A percentile compares a stretch with the other conserved stretches of the same genome.
Conservation (phyloP, 2,888 invertebrate species). For the Machimus rusticus region DNA sequence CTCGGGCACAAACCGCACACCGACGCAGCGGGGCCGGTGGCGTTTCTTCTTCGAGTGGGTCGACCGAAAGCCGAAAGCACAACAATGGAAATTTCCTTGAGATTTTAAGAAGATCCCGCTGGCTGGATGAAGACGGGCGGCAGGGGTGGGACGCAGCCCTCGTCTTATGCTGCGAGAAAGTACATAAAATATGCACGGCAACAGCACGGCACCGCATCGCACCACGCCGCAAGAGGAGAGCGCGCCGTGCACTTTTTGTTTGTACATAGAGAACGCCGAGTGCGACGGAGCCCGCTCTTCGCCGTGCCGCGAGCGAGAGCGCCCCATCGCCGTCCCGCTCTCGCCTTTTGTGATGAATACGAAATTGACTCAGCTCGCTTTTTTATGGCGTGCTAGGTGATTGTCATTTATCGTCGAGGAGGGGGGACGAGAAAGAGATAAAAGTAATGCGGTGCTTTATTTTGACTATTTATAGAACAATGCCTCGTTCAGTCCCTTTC, state of each 20-base stretch:
- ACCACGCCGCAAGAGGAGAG: neutral
- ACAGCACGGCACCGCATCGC: neutral
- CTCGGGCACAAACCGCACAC: slow-evolving; percentile 38
- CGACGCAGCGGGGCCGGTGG: neutral
- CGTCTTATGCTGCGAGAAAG: neutral
- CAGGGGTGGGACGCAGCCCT: neutral
- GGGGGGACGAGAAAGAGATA: slow-evolving; percentile 47
- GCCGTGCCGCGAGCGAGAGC: neutral
- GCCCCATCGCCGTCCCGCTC: slow-evolving; percentile 8
- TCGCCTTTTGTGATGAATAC: slow-evolving; percentile 44
- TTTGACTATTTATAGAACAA: slow-evolving; percentile 43
- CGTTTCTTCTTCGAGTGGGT: slow-evolving; percentile 43
- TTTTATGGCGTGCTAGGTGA: slow-evolving; percentile 50
- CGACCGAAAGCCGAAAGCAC: slow-evolving; percentile 25
- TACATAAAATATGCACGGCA: slow-evolving; percentile 27
- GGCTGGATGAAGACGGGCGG: neutral
- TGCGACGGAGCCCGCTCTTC: neutral
- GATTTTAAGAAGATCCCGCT: slow-evolving; percentile 20
- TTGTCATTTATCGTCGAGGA: slow-evolving; percentile 48
- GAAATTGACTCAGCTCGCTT: slow-evolving; percentile 49
- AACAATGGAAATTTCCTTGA: slow-evolving; percentile 43
- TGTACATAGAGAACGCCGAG: neutral
- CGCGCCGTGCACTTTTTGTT: neutral
- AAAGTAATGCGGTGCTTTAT: slow-evolving; percentile 47
- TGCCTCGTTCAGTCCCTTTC: slow-evolving; percentile 22